Evolutionary conservation across 1,140 invertebrate species (phyloP), one percentile per base, ranked within the genome.

Genomic region (Metopolophium dirhodum): DNA sequence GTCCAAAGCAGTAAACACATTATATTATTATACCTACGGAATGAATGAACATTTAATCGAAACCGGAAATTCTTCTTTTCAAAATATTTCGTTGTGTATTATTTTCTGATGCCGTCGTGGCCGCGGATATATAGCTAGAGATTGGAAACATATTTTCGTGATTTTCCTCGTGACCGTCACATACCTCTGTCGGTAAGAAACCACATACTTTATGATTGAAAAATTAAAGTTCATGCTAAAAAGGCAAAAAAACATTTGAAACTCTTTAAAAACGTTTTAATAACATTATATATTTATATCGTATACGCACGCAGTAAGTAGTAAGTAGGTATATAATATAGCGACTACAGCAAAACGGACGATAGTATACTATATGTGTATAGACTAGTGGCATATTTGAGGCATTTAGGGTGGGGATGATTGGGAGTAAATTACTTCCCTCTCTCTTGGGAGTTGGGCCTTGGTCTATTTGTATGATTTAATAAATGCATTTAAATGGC

Each of bases 31-130:
- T 26, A 41, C 37, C 49, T 89, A 37, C 35, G 35, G 20, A 37
- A 49, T 45, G 51, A 54, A 89, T n/a, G 49, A 57, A 57, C 37
- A 45, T 90, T 86, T 93, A 41, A 85, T 93, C 49, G 23, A 93
- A 93, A 93, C 91, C 91, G 91, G 91, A 85, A 86, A 86, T 51
- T 86, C 91, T 93, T 93, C 91, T 93, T 93, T 93, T 93, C n/a
- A 35, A 86, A 54, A 54, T 86, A 57, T 86, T 93, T 54, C 49
- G 47, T 86, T n/a, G 30, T 30, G 82, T 57, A 35, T 47, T 51
- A 37, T 82, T 88, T 88, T 51, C 20, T 85, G 37, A 22, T 8
- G 23, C 23, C 37, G 23, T 45, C 83, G 35, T 23, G 20, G 22
- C 2, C 35, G 30, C 1, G 45, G 30, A 2, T 41, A 41, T 41